phyloP scores from a whole-genome alignment of 2,113 vertebrate species.

The Vicugna pacos region DNA sequence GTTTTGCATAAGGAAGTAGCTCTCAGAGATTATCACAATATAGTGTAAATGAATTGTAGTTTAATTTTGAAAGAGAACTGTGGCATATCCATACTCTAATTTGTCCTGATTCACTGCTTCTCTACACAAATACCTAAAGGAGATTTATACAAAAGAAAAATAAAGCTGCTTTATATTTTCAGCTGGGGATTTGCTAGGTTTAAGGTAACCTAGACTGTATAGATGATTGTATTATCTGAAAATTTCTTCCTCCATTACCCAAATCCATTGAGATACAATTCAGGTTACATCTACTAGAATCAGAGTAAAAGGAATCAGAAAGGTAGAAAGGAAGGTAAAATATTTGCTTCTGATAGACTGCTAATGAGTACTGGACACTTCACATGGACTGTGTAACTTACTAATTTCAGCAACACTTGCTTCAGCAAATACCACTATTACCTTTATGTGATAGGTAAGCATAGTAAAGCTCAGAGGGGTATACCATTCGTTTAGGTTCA shows the following conservation, averaged over 20 bases:
- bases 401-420: not conserved
- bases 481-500: not conserved
- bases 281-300: not conserved
- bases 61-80: not conserved
- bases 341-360: not conserved
- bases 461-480: not conserved
- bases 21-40: not conserved
- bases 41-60: not conserved
- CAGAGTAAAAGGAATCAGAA: not conserved
- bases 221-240: conserved; percentile 4
- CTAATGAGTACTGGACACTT: not conserved
- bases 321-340: not conserved
- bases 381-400: not conserved
- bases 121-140: not conserved
- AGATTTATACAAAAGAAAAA: not conserved
- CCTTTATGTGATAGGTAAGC: not conserved
- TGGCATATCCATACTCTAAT: not conserved
- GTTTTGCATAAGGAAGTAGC: not conserved
- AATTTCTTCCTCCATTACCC: not conserved
- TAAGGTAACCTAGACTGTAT: not conserved
- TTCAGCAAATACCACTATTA: not conserved
- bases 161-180: not conserved
- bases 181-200: not conserved
- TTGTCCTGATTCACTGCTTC: not conserved
- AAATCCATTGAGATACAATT: not conserved